Evolutionary conservation across 2,797 vertebrate species (phyloP), one percentile per base, ranked within the genome.

Genomic region (Myotis myotis): DNA sequence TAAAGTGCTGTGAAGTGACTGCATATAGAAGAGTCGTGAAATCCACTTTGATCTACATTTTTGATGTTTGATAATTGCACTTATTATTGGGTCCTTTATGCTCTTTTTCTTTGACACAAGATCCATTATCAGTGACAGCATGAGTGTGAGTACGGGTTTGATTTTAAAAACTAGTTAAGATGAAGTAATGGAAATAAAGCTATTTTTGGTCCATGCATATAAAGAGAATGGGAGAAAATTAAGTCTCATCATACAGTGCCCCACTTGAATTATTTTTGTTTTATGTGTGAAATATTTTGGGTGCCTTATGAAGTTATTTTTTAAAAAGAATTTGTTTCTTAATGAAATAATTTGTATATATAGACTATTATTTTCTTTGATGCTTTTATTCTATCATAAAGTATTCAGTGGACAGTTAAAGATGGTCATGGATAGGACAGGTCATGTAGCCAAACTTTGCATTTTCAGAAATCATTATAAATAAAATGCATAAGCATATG

Each of bases 31-130:
- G 96, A 97, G 97, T 97, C 70, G 55, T 93, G 97, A 98, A 98
- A 98, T 98, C 97, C 96, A 97, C 98, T 98, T 98, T 98, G 97
- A 98, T 98, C 97, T 98, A 98, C 97, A 98, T 98, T 98, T 98
- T 97, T 98, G 98, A 98, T 98, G 98, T 97, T 98, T 98, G 97
- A 98, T 98, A 98, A 98, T 98, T 98, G 97, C 97, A 80, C 97
- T 98, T 97, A 98, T 98, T 98, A 98, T 98, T 96, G 89, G 97
- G 96, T 98, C 96, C 97, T 98, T 98, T 98, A 96, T 98, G 96
- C 95, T 97, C 96, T 97, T 98, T 97, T 97, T 97, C 97, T 98
- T 97, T 98, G 98, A 98, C 98, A 98, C 71, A 83, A 98, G 97
- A 98, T 98, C 97, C 98, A 98, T 98, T 98, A 98, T 98, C 97